Base-by-base conservation (phyloP, 2,797 vertebrate species). In the Pangasius djambal region DNA sequence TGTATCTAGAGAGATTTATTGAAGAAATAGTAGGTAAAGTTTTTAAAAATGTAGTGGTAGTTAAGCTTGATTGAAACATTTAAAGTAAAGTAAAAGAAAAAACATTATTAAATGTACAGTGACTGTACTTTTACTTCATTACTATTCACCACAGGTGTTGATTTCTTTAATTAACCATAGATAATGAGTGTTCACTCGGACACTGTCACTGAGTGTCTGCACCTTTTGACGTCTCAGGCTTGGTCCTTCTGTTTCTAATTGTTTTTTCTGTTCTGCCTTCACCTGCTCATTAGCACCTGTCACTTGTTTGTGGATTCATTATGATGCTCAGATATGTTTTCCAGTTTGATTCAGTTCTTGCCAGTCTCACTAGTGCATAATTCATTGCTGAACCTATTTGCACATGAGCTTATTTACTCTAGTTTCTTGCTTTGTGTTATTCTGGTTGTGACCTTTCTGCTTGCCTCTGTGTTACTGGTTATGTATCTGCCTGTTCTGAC, bases 81-180 rank as follows among this genome's bases (percentile, higher is more conserved):
- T 16, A 37, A 72, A 40, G 16, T 72, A 10, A 22, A 44, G 31
- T 69, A 70, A 3, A 31, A 31, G 4, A 70, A 70, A 22, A 70
- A 13, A 16, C 13, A 28, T 63, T 25, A 28, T 8, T 67, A 40
- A 74, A 50, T 77, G 44, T 7, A n/a, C 48, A 77, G 25, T 50
- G 5, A 77, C 48, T 50, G 20, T 74, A 74, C 40, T 15, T 75
- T 28, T 50, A 22, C 7, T 34, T 22, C 8, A 57, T 57, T 57
- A 13, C 52, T 55, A 37, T 34, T 18, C 9, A 34, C 16, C 37
- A 9, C 40, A 84, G 7, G 40, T 67, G 82, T 50, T 65, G 40
- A 81, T 88, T 88, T 88, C 44, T 77, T 84, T 75, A 88, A 88
- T 88, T 85, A 84, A 70, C 70, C 82, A 63, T 65, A 50, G 59